These are phyloP conservation scores for Stegostoma tigrinum DNA, from an alignment of 2,113 vertebrate species.

Conservation along the genomic window DNA sequence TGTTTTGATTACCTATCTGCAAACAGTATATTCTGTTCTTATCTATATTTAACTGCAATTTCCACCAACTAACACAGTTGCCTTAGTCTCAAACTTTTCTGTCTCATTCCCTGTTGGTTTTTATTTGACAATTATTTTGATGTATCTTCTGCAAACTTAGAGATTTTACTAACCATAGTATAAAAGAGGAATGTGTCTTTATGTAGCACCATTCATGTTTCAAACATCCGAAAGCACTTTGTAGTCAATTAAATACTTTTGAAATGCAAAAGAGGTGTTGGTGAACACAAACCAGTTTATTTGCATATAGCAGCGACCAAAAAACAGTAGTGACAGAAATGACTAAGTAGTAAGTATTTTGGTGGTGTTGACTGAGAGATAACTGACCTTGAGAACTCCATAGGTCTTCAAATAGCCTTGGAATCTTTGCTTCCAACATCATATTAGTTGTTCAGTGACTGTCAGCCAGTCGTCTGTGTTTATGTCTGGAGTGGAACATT, in stretches of 20 bases:
- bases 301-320: background rate
- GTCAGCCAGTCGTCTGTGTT: background rate
- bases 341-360: background rate
- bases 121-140: background rate
- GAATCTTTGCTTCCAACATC: background rate
- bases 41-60: background rate
- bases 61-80: background rate
- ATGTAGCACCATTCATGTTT: background rate
- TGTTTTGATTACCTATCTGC: too few species aligned
- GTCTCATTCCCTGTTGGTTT: background rate
- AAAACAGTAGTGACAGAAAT: background rate
- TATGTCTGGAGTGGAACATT: background rate
- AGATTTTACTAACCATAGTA: background rate
- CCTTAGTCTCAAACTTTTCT: background rate
- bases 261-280: too few species aligned
- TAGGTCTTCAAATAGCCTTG: background rate
- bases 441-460: background rate
- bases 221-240: background rate
- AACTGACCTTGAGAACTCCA: background rate
- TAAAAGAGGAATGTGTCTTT: background rate
- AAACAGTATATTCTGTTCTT: too few species aligned
- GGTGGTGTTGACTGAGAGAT: background rate
- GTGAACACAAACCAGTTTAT: background rate
- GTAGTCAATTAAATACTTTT: background rate
- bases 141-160: background rate